These are phyloP conservation scores for Formica aserva DNA, from an alignment of 2,888 invertebrate species.

Conservation along the genomic window DNA sequence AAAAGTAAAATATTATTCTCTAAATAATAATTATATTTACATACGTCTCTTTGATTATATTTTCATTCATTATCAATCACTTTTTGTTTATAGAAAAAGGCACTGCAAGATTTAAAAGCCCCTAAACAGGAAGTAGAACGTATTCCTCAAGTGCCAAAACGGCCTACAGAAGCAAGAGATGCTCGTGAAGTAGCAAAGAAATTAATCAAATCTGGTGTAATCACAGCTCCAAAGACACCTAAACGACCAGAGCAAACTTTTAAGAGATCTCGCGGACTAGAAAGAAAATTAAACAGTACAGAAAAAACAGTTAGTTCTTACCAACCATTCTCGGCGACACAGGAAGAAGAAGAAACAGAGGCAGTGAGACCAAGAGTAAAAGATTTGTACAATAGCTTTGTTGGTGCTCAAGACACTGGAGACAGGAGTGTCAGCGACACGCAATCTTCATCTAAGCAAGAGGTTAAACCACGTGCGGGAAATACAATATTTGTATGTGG, in stretches of 20 bases:
- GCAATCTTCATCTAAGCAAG: conserved; percentile 86
- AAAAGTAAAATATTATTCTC: background rate
- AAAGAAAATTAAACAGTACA: conserved; percentile 91
- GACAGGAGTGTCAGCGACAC: conserved; percentile 86
- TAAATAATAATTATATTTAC: background rate
- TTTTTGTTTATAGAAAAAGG: conserved; percentile 89
- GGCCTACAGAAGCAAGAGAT: conserved; percentile 95
- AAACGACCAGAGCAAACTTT: conserved; percentile 96
- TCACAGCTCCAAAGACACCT: conserved; percentile 93
- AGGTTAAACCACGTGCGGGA: conserved; percentile 90
- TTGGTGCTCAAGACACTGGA: conserved; percentile 89
- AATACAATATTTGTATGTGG: conserved; percentile 94
- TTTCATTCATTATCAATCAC: background rate
- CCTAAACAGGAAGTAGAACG: conserved; percentile 97
- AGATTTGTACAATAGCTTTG: conserved; percentile 92
- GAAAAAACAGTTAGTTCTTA: conserved; percentile 94
- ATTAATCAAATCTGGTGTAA: conserved; percentile 96
- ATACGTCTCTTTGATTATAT: background rate
- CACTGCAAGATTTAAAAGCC: conserved; percentile 92
- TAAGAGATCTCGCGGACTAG: conserved; percentile 93
- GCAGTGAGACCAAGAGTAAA: conserved; percentile 88
- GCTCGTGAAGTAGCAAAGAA: conserved; percentile 98
- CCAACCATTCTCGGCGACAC: conserved; percentile 96
- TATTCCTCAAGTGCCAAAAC: conserved; percentile 91
- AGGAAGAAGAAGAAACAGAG: conserved; percentile 90